Evolutionary conservation across 2,113 vertebrate genomes (phyloP).

Genomic region (Holacanthus passer): DNA sequence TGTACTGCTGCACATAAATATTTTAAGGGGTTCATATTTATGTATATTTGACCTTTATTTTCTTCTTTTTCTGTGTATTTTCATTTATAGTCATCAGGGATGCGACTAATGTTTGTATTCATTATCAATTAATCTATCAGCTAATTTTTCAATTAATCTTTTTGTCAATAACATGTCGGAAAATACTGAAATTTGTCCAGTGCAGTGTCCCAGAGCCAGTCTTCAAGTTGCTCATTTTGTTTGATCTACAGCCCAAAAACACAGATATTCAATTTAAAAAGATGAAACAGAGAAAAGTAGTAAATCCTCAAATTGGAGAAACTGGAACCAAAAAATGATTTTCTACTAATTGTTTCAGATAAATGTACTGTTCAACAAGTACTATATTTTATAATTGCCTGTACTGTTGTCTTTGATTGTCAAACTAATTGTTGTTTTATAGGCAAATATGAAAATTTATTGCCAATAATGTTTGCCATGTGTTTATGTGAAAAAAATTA

Average conservation of each 20-base stretch:
- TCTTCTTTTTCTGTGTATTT: background rate
- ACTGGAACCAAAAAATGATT: no score
- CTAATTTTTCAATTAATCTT: background rate
- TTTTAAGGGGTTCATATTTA: no score
- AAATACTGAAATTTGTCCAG: background rate
- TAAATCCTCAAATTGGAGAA: no score
- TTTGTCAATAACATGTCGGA: background rate
- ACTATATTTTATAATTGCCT: no score
- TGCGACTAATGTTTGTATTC: background rate
- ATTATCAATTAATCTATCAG: background rate
- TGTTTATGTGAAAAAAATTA: no score
- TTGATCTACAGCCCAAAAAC: background rate
- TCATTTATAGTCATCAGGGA: background rate
- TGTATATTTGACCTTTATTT: background rate
- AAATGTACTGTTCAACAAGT: no score
- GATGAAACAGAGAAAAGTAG: background rate
- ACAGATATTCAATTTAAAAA: background rate
- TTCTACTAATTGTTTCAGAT: no score
- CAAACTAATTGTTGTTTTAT: background rate
- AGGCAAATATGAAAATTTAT: background rate
- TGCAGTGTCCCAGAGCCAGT: background rate
- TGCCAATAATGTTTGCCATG: background rate
- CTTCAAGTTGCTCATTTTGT: background rate
- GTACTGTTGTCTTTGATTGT: background rate
- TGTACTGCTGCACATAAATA: background rate